Evolutionary conservation across 1,140 invertebrate species (phyloP).

Genomic region (Aethina tumida): DNA sequence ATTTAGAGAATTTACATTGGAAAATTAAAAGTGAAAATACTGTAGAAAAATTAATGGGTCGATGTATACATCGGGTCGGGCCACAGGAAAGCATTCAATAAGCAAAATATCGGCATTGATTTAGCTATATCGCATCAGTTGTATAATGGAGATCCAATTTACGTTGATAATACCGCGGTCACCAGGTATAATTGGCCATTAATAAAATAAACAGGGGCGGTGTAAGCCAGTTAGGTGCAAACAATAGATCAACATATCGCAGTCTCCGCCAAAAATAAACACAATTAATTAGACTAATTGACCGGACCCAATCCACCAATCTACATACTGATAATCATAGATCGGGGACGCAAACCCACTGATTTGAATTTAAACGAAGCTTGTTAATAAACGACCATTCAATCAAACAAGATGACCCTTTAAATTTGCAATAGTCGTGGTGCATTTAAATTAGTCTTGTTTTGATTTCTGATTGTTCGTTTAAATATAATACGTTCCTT

Average conservation of each 20-base stretch:
- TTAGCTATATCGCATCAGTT: not conserved
- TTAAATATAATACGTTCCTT: not conserved
- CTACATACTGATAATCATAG: not conserved
- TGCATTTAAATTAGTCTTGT: no score
- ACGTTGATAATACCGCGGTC: not conserved
- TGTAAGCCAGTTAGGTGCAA: not conserved
- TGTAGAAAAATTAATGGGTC: no score
- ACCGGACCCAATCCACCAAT: not conserved
- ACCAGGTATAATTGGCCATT: not conserved
- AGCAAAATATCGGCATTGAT: not conserved
- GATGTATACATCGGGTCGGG: not conserved
- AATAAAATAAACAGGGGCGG: not conserved
- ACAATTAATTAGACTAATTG: not conserved
- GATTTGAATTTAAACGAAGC: conserved; percentile 2
- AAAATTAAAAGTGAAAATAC: no score
- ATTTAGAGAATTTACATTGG: no score
- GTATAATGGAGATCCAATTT: not conserved
- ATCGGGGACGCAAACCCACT: not conserved
- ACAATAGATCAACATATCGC: conserved; percentile 1
- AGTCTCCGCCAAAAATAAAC: not conserved
- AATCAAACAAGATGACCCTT: no score
- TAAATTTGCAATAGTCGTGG: no score
- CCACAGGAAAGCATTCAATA: not conserved
- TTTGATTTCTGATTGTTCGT: not conserved
- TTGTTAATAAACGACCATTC: no score